Evolutionary conservation across 2,888 invertebrate genomes (phyloP).

Genomic region (Neria commutata): DNA sequence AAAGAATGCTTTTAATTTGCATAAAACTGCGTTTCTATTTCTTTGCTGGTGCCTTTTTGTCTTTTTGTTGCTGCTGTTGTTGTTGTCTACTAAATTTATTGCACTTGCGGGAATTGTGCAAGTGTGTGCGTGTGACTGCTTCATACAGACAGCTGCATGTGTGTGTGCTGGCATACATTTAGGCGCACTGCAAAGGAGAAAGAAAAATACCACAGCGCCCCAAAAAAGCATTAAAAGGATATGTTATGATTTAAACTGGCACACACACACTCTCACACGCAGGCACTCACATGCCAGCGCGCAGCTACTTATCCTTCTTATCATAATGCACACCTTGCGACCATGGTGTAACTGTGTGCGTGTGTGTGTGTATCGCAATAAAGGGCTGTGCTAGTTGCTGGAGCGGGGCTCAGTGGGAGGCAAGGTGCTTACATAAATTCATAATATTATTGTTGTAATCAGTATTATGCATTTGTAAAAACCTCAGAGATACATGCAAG

Average conservation of each 20-base stretch:
- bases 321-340: constrained; percentile 37
- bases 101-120: constrained; percentile 24
- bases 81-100: constrained; percentile 21
- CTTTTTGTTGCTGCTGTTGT: too few relatives aligned
- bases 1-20: constrained; percentile 32
- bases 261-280: constrained; percentile 8
- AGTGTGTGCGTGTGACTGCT: not conserved
- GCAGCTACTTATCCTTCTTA: constrained; percentile 30
- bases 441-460: constrained; percentile 59
- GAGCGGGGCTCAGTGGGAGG: not conserved
- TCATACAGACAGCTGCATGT: not conserved
- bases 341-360: constrained; percentile 22
- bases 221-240: constrained; percentile 35
- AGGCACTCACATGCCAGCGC: constrained; percentile 1
- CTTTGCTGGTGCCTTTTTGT: too few relatives aligned
- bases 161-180: constrained; percentile 15
- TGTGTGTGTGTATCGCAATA: constrained; percentile 26
- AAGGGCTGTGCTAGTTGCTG: not conserved
- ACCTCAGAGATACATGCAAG: constrained; percentile 45
- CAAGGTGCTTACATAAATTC: constrained; percentile 48
- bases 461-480: constrained; percentile 59
- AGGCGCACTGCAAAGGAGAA: constrained; percentile 5
- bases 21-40: constrained; percentile 33
- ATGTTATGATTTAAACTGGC: constrained; percentile 35
- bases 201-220: constrained; percentile 6